phyloP scores from a whole-genome alignment of 2,888 invertebrate species.

The Lepidonotus clava region DNA sequence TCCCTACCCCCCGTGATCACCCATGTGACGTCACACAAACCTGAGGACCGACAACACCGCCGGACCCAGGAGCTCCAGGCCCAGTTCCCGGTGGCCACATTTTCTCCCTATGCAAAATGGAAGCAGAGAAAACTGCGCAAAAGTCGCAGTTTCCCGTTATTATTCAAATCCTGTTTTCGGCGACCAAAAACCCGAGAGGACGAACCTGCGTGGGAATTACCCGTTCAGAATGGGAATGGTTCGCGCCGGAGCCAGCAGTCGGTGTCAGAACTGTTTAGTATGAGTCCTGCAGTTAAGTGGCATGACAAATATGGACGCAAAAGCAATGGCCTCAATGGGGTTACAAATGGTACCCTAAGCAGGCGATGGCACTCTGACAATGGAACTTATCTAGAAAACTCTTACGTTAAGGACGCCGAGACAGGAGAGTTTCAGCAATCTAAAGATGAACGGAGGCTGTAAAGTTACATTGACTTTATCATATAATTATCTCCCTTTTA shows the following conservation, averaged over 20 bases:
- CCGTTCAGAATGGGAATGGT: not conserved
- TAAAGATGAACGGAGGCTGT: not conserved
- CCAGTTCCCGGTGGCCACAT: not conserved
- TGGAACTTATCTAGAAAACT: not conserved
- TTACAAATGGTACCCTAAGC: not conserved
- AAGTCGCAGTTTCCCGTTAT: slow-evolving; percentile 22
- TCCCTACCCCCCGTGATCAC: not conserved
- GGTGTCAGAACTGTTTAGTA: not conserved
- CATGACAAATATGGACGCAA: not conserved
- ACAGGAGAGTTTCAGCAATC: slow-evolving; percentile 7
- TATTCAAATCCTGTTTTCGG: slow-evolving; percentile 26
- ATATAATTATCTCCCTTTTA: too few species aligned
- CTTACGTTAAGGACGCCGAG: slow-evolving; percentile 11
- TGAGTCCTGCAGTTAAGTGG: not conserved
- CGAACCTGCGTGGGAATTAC: not conserved
- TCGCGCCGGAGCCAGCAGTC: not conserved
- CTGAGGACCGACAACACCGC: not conserved
- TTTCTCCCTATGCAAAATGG: not conserved
- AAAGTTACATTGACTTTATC: too few species aligned
- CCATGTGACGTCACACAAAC: not conserved
- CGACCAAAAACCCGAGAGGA: not conserved
- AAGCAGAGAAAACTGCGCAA: not conserved
- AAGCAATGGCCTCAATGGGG: not conserved
- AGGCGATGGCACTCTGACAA: slow-evolving; percentile 15
- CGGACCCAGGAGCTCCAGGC: not conserved